These are phyloP conservation scores for Arvicanthis niloticus DNA, from an alignment of 2,113 vertebrate genomes.

Conservation along the genomic window DNA sequence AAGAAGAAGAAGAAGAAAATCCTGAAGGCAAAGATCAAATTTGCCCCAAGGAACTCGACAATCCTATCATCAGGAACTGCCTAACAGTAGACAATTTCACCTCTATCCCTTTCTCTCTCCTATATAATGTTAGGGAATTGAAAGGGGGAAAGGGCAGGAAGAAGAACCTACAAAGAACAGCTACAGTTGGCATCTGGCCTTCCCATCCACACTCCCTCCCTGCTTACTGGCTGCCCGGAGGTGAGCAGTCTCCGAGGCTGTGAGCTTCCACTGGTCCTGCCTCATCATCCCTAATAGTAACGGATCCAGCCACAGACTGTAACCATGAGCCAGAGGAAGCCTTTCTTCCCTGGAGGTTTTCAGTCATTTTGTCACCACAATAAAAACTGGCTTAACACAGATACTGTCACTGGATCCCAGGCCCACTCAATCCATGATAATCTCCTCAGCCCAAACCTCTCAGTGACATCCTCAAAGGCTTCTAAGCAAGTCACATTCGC, in stretches of 20 bases:
- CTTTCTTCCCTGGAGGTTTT: not conserved
- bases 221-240: not conserved
- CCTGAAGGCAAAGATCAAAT: too few relatives aligned
- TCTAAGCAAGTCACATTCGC: not conserved
- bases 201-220: too few relatives aligned
- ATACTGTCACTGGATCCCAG: not conserved
- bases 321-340: not conserved
- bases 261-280: not conserved
- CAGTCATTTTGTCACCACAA: not conserved
- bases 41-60: too few relatives aligned
- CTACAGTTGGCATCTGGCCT: not conserved
- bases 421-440: not conserved
- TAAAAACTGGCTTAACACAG: not conserved
- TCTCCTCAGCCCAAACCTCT: not conserved
- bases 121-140: too few relatives aligned
- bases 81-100: too few relatives aligned
- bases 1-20: too few relatives aligned
- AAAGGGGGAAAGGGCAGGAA: too few relatives aligned
- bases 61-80: too few relatives aligned
- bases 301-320: not conserved
- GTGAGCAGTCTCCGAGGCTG: not conserved
- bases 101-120: too few relatives aligned
- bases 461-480: not conserved
- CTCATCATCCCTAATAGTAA: not conserved
- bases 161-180: too few relatives aligned